A percentile compares a stretch with the other conserved stretches of the same genome.
Evolutionary conservation across 2,888 invertebrate genomes (phyloP).

Genomic region (Leucophora obtusa): DNA sequence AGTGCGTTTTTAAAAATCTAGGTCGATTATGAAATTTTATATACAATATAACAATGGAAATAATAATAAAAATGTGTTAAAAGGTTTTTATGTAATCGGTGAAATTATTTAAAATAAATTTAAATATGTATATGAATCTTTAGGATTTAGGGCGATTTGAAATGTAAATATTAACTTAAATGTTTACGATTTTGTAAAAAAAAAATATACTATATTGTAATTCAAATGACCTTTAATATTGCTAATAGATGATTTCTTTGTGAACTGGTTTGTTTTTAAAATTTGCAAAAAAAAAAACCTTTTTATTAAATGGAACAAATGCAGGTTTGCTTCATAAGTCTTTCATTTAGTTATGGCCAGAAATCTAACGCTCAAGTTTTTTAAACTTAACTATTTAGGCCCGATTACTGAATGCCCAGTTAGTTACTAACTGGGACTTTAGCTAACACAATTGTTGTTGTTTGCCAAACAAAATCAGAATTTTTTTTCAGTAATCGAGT

Average conservation of each 20-base stretch:
- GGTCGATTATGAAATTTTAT: constrained; percentile 57
- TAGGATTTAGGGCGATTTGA: not conserved
- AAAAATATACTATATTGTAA: not conserved
- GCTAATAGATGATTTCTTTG: not conserved
- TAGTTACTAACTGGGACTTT: too few species aligned
- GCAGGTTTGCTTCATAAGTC: constrained; percentile 11
- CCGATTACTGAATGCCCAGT: too few species aligned
- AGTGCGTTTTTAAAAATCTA: constrained; percentile 31
- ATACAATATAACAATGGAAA: constrained; percentile 21
- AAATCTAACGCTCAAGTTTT: too few species aligned
- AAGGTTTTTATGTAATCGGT: constrained; percentile 49
- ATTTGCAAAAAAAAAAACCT: too few species aligned
- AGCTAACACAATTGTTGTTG: too few species aligned
- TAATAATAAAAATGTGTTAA: constrained; percentile 7
- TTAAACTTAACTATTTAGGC: too few species aligned
- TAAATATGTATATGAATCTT: not conserved
- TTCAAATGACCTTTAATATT: not conserved
- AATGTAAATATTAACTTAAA: not conserved
- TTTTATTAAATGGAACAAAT: not conserved
- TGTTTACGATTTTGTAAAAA: not conserved
- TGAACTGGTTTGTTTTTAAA: too few species aligned
- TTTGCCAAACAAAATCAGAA: too few species aligned
- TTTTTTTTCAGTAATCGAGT: too few species aligned
- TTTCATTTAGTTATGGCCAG: constrained; percentile 1
- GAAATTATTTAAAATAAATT: constrained; percentile 44